Percentiles rank a stretch among this genome's conserved stretches.
Evolutionary conservation across 2,113 vertebrate species (phyloP).

Genomic region (Paratilapia polleni): DNA sequence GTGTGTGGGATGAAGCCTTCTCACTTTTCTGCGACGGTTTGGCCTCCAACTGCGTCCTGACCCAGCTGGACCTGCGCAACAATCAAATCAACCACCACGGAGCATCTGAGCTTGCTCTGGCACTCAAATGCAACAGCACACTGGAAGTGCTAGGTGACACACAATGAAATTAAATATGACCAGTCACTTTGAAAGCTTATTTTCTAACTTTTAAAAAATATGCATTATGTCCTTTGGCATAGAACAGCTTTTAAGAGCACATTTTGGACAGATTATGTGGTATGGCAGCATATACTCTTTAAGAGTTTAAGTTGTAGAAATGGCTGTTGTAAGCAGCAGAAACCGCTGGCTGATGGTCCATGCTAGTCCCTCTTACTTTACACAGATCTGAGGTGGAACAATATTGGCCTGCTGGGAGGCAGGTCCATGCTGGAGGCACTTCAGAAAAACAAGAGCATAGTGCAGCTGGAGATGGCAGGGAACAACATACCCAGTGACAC

Average conservation of each 20-base stretch:
- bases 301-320: background rate
- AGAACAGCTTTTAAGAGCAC: background rate
- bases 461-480: constrained; percentile 89
- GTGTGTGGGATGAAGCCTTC: constrained; percentile 90
- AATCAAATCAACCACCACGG: constrained; percentile 95
- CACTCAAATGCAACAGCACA: constrained; percentile 82
- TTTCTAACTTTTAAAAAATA: background rate
- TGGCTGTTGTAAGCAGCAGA: background rate
- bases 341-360: background rate
- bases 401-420: constrained; percentile 91
- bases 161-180: background rate
- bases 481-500: constrained; percentile 92
- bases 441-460: constrained; percentile 85
- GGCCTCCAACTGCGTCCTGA: constrained; percentile 80
- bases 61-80: constrained; percentile 90
- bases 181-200: background rate
- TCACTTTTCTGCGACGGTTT: constrained; percentile 89
- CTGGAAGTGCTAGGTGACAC: constrained; percentile 89
- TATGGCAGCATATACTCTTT: background rate
- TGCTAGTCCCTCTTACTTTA: background rate
- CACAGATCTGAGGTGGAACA: constrained; percentile 96
- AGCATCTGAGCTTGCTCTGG: constrained; percentile 84
- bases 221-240: rapidly evolving
- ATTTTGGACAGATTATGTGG: background rate
- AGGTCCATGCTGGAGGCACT: constrained; percentile 86